Base-by-base conservation (phyloP, 2,113 vertebrate genomes). In the Raja brachyura region DNA sequence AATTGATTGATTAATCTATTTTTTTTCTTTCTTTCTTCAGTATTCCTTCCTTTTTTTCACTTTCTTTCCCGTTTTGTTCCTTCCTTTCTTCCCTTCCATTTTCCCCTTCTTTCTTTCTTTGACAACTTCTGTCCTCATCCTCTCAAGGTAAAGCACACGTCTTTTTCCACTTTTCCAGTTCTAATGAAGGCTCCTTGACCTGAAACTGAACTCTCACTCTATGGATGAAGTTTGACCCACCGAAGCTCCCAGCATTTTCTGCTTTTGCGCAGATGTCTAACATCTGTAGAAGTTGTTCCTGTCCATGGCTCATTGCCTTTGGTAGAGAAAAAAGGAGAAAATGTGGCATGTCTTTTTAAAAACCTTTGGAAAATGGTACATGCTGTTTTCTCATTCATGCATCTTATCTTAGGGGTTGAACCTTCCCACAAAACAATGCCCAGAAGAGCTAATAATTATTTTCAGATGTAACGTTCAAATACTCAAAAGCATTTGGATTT, bases 401-500 rank as follows among this genome's bases (percentile, higher is more conserved):
- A 2, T 73, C 68, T 74, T 92, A 54, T 74, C 90, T 92, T 54
- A 73, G 33, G 4, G 18, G 33, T 28, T 92, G 33, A 92, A 74
- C 33, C 68, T 92, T 48, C 33, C 39, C 66, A 92, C 68, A 92
- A 70, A 73, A 92, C 31, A 48, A 18, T 74, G 48, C 90, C 90
- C 90, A 48, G 33, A 68, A 92, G 90, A 74, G 70, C 54, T 92
- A 74, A 33, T 92, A 54, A 92, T 92, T 92, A 92, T 92, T 92
- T 92, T 73, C 68, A 92, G 68, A 92, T 92, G 66, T 28, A 70
- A 33, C 18, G n/a, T 25, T 73, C 90, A 92, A 92, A 4, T 25
- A 73, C 9, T 92, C 20, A 74, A 48, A 73, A 92, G 39, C 39
- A 28, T 92, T 92, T 68, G 22, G 33, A 92, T 92, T 68, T 92